Percentiles rank a stretch among this genome's conserved stretches.
These are phyloP conservation scores for Trachelus iudaicus DNA, from an alignment of 2,888 invertebrate species.

Conservation along the genomic window DNA sequence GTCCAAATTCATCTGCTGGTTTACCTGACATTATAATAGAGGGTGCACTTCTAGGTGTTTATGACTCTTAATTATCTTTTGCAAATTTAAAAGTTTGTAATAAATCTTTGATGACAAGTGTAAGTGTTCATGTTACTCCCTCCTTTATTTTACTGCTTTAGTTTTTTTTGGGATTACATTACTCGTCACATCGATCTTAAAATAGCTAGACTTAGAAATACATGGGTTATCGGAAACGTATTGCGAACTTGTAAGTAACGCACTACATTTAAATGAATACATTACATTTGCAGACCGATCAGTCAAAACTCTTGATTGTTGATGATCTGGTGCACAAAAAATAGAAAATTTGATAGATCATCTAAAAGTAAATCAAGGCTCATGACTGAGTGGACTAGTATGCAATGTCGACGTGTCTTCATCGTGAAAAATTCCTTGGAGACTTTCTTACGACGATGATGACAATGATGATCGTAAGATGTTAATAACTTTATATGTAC, in stretches of 20 bases:
- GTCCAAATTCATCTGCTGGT: constrained; percentile 48
- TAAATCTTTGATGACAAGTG: constrained; percentile 23
- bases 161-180: constrained; percentile 44
- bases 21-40: constrained; percentile 65
- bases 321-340: constrained; percentile 23
- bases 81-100: constrained; percentile 30
- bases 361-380: too few species aligned
- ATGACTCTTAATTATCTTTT: constrained; percentile 45
- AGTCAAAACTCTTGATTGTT: too few species aligned
- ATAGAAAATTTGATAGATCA: background rate
- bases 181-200: constrained; percentile 55
- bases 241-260: constrained; percentile 36
- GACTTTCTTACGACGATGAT: too few species aligned
- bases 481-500: too few species aligned
- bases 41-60: constrained; percentile 63
- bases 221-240: constrained; percentile 48
- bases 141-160: constrained; percentile 48
- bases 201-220: constrained; percentile 40
- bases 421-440: too few species aligned
- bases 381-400: too few species aligned
- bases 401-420: too few species aligned
- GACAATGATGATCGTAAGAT: too few species aligned
- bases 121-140: background rate
- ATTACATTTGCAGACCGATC: background rate
- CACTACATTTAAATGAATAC: constrained; percentile 10